Conservation (phyloP, 2,888 invertebrate genomes). For the Seladonia tumulorum region DNA sequence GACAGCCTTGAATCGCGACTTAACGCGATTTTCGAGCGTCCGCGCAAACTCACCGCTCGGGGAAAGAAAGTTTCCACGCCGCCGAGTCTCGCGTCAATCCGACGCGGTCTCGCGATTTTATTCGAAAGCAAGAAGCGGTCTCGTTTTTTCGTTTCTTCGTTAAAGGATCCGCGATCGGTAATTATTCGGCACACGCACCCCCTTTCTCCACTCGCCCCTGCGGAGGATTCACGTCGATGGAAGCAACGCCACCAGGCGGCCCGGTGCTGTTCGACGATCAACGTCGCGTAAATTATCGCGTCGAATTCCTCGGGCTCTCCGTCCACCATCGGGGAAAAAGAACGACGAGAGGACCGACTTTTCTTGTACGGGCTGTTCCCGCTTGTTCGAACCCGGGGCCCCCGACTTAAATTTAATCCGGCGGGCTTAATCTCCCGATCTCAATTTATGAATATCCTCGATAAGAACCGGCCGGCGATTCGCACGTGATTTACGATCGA, state of each 20-base stretch:
- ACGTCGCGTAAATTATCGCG: slow-evolving; percentile 24
- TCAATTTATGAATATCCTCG: slow-evolving; percentile 62
- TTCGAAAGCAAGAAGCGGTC: not conserved
- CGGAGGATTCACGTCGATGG: not conserved
- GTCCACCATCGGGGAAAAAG: not conserved
- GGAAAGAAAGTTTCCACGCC: slow-evolving; percentile 42
- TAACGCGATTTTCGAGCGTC: slow-evolving; percentile 67
- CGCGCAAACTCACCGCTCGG: slow-evolving; percentile 46
- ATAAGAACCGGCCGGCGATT: slow-evolving; percentile 48
- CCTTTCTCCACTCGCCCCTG: not conserved
- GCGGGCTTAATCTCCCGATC: slow-evolving; percentile 51
- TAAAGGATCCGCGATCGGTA: not conserved
- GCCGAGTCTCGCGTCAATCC: not conserved
- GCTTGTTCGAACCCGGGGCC: slow-evolving; percentile 25
- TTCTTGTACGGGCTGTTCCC: slow-evolving; percentile 12
- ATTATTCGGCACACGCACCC: not conserved
- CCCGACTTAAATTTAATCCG: slow-evolving; percentile 55
- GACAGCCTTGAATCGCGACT: slow-evolving; percentile 62
- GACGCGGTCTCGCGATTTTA: not conserved
- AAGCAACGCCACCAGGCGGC: not conserved
- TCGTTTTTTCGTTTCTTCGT: not conserved
- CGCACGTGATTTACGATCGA: slow-evolving; percentile 57
- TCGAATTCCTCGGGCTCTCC: slow-evolving; percentile 10
- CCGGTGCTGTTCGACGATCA: not conserved
- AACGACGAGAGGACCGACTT: slow-evolving; percentile 27